phyloP scores from a whole-genome alignment of 1,140 invertebrate species.

The Paraescarpia echinospica region DNA sequence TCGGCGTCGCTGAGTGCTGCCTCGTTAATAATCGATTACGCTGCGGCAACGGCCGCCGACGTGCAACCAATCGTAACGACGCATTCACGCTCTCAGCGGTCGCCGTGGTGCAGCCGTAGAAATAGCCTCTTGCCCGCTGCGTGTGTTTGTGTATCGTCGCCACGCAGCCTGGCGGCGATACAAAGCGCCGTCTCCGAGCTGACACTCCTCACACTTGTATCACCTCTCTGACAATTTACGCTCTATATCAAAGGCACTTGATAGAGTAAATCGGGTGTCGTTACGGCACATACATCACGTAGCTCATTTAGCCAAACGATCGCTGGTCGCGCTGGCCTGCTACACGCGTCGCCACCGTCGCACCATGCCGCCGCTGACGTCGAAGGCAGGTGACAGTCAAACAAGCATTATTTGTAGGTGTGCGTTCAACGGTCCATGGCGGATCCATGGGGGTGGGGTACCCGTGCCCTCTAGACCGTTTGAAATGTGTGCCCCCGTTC shows the following conservation, averaged over 20 bases:
- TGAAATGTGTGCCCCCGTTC: too few species aligned
- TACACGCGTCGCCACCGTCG: not conserved
- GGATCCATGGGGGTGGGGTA: too few species aligned
- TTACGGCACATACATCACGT: not conserved
- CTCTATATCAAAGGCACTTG: not conserved
- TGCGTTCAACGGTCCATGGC: not conserved
- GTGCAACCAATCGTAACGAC: constrained; percentile 3
- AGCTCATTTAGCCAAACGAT: not conserved
- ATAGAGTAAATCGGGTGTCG: not conserved
- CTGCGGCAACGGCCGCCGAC: not conserved
- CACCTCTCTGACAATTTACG: not conserved
- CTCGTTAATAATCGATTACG: not conserved
- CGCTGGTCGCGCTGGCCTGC: too few species aligned
- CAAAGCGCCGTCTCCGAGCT: not conserved
- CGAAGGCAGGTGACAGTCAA: not conserved
- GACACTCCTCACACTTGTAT: not conserved
- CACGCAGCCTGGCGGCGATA: not conserved
- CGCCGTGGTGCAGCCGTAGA: not conserved
- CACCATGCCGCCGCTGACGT: not conserved
- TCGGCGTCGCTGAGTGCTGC: not conserved
- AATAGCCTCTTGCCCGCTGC: not conserved
- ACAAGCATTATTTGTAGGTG: not conserved
- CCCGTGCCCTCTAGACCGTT: too few species aligned
- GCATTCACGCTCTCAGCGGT: not conserved
- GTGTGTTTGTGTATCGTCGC: not conserved